phyloP scores from a whole-genome alignment of 2,113 vertebrate genomes.

The Brevimyrus niger region DNA sequence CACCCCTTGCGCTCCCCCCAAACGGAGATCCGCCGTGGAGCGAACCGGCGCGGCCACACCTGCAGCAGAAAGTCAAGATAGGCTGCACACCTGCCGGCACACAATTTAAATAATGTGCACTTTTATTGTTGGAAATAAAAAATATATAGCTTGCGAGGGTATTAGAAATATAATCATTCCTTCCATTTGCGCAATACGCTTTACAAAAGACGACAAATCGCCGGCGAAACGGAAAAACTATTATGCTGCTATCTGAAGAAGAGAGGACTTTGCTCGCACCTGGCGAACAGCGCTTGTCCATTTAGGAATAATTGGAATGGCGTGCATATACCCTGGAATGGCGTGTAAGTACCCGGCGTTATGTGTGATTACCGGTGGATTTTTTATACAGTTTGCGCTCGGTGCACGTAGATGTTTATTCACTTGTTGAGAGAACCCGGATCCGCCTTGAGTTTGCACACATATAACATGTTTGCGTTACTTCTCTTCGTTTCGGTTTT shows the following conservation, averaged over 20 bases:
- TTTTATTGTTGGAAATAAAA: neutral
- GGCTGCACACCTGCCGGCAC: slow-evolving; percentile 7
- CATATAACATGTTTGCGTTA: neutral
- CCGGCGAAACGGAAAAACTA: neutral
- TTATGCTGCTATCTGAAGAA: neutral
- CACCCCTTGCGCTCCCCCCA: neutral
- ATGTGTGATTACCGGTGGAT: neutral
- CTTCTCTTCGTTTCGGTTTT: neutral
- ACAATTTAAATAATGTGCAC: neutral
- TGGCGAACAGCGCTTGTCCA: neutral
- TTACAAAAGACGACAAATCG: neutral
- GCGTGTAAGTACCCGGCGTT: neutral
- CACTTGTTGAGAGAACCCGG: neutral
- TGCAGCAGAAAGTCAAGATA: slow-evolving; percentile 51
- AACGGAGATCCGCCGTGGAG: neutral
- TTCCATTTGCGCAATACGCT: neutral
- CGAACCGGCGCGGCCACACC: slow-evolving; percentile 45
- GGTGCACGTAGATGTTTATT: neutral
- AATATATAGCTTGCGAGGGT: neutral
- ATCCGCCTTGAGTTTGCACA: neutral
- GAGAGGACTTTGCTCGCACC: neutral
- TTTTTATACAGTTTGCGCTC: neutral
- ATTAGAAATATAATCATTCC: neutral
- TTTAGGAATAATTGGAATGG: neutral
- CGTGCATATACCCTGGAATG: neutral